Evolutionary conservation across 2,113 vertebrate species (phyloP).

Genomic region (Leiothrix lutea): DNA sequence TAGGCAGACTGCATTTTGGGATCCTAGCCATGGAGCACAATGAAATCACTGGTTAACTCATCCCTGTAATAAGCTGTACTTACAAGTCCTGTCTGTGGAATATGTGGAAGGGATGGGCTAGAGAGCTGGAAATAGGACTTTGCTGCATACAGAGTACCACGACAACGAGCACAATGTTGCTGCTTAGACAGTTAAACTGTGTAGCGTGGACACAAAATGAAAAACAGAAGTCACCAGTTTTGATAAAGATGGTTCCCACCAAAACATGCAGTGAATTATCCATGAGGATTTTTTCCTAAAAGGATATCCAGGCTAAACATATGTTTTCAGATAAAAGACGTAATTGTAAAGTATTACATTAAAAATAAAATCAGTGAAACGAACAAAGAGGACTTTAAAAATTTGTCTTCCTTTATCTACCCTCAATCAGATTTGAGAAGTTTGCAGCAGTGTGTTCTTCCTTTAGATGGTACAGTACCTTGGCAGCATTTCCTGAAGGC

Average conservation of each 20-base stretch:
- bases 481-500: constrained; percentile 54
- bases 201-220: neutral
- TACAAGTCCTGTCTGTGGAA: constrained; percentile 2
- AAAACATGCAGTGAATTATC: neutral
- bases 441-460: constrained; percentile 22
- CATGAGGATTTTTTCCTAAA: neutral
- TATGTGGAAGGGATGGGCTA: constrained; percentile 27
- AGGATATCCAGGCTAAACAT: neutral
- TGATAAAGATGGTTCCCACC: neutral
- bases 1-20: neutral
- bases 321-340: neutral
- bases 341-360: neutral
- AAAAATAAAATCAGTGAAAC: neutral
- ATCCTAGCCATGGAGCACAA: neutral
- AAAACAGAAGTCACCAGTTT: neutral
- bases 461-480: constrained; percentile 39
- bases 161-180: neutral
- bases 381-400: neutral
- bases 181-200: neutral
- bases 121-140: constrained; percentile 48
- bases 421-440: constrained; percentile 1
- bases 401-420: constrained; percentile 3
- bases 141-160: neutral
- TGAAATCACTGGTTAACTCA: neutral
- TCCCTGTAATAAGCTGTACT: constrained; percentile 34